A percentile compares a stretch with the other conserved stretches of the same genome.
phyloP scores from a whole-genome alignment of 2,888 invertebrate species.

The Drosophila paramelanica region DNA sequence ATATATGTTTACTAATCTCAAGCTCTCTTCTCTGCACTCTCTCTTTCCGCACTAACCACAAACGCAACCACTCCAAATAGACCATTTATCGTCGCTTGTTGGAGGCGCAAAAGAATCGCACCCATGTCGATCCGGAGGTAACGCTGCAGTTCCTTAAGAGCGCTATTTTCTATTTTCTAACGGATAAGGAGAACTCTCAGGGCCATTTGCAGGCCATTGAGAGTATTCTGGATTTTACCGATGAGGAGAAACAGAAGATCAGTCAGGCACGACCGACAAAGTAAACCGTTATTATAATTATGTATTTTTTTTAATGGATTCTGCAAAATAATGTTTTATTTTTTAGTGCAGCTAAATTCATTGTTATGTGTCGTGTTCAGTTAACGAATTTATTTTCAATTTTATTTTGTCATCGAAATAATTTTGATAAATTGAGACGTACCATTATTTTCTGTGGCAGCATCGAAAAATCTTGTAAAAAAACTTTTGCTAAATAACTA shows the following conservation, averaged over 20 bases:
- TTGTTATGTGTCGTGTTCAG: constrained; percentile 53
- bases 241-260: constrained; percentile 92
- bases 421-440: constrained; percentile 72
- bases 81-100: constrained; percentile 94
- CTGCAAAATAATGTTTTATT: constrained; percentile 67
- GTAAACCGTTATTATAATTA: constrained; percentile 57
- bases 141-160: constrained; percentile 96
- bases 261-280: constrained; percentile 88
- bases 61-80: constrained; percentile 84
- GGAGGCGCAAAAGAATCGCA: constrained; percentile 90
- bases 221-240: constrained; percentile 95
- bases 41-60: constrained; percentile 25
- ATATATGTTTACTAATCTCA: constrained; percentile 46
- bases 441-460: constrained; percentile 19
- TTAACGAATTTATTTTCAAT: constrained; percentile 73
- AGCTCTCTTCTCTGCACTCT: constrained; percentile 51
- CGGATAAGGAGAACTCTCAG: constrained; percentile 94
- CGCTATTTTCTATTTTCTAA: constrained; percentile 95
- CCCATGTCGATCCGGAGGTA: constrained; percentile 94
- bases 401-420: constrained; percentile 80
- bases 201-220: constrained; percentile 95
- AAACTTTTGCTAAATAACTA: constrained; percentile 36
- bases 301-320: constrained; percentile 10
- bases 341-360: constrained; percentile 70
- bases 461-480: constrained; percentile 57